Evolutionary conservation across 2,797 vertebrate genomes (phyloP).

Genomic region (Mareca penelope): DNA sequence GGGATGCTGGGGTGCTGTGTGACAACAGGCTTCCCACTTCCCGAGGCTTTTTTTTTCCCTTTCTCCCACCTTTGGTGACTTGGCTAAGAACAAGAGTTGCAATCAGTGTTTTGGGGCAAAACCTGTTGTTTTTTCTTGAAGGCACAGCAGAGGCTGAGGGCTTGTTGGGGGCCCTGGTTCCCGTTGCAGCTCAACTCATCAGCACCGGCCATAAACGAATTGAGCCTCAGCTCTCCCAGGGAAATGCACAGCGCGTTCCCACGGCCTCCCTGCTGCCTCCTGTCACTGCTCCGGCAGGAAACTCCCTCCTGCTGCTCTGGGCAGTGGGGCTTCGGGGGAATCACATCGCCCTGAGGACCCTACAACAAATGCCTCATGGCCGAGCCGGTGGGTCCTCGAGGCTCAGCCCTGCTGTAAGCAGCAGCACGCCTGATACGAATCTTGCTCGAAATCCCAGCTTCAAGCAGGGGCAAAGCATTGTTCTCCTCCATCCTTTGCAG

Average conservation of each 20-base stretch:
- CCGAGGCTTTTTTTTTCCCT: neutral
- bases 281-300: neutral
- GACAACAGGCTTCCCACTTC: neutral
- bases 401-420: neutral
- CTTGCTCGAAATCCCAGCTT: neutral
- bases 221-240: neutral
- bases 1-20: neutral
- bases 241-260: neutral
- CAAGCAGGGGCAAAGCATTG: neutral
- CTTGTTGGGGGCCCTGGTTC: neutral
- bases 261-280: neutral
- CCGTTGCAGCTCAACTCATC: neutral
- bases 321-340: neutral
- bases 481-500: neutral
- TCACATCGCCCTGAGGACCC: rapidly evolving
- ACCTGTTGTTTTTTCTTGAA: neutral
- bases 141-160: rapidly evolving
- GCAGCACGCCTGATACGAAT: neutral
- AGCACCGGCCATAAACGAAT: rapidly evolving
- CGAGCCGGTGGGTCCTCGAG: neutral
- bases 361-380: rapidly evolving
- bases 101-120: neutral
- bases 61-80: neutral
- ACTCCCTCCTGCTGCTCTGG: neutral
- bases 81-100: neutral